Conservation (phyloP, 2,797 vertebrate genomes). For the Pipistrellus kuhlii region DNA sequence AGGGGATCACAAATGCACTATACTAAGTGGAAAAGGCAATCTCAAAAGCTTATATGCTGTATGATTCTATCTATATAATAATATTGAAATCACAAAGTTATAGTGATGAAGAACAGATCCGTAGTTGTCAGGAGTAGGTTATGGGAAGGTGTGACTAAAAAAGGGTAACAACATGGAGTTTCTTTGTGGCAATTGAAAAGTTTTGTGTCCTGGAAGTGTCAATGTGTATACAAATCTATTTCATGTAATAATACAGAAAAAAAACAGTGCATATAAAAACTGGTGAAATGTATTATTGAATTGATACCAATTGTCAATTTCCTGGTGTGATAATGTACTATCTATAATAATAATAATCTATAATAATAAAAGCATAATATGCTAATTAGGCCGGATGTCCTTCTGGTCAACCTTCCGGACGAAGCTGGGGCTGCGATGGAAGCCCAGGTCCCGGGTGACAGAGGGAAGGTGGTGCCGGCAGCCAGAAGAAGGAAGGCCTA, state of each 20-base stretch:
- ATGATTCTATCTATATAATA: not conserved
- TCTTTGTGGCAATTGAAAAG: not conserved
- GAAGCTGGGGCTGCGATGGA: too few species aligned
- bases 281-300: slow-evolving; percentile 4
- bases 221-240: slow-evolving; percentile 1
- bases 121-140: not conserved
- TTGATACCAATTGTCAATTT: not conserved
- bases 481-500: too few species aligned
- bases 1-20: not conserved
- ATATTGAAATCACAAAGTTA: slow-evolving; percentile 31
- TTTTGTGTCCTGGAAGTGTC: not conserved
- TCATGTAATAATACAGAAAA: not conserved
- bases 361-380: too few species aligned
- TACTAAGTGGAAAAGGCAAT: not conserved
- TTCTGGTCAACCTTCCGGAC: too few species aligned
- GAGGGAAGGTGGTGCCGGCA: too few species aligned
- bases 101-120: not conserved
- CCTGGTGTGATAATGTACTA: not conserved
- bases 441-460: too few species aligned
- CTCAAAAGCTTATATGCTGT: not conserved
- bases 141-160: not conserved
- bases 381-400: too few species aligned
- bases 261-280: not conserved
- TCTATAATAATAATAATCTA: too few species aligned
- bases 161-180: not conserved